Evolutionary conservation across 2,113 vertebrate genomes (phyloP).

Genomic region (Alethe diademata): DNA sequence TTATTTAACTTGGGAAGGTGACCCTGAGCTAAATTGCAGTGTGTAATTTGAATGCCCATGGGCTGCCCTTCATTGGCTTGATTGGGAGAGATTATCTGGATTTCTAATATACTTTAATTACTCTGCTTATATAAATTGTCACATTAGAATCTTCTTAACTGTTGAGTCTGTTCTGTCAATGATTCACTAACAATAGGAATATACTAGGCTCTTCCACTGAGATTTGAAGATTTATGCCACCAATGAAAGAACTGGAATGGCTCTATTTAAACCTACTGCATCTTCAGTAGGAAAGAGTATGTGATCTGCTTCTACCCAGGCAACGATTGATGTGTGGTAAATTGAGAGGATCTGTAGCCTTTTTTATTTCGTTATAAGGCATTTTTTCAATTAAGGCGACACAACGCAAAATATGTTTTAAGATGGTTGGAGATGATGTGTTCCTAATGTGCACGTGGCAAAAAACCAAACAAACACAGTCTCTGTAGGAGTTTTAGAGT

Average conservation of each 20-base stretch:
- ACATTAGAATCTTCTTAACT: constrained; percentile 43
- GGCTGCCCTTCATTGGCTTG: constrained; percentile 16
- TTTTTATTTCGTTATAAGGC: not conserved
- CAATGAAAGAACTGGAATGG: not conserved
- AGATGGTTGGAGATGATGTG: not conserved
- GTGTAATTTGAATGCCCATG: constrained; percentile 16
- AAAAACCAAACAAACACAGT: not conserved
- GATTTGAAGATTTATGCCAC: constrained; percentile 3
- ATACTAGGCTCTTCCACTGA: constrained; percentile 25
- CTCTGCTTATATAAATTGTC: constrained; percentile 43
- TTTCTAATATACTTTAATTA: constrained; percentile 59
- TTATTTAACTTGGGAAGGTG: constrained; percentile 34
- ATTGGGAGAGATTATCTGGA: constrained; percentile 37
- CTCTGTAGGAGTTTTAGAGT: not conserved
- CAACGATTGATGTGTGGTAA: not conserved
- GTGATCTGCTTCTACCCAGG: not conserved
- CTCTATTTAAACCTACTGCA: not conserved
- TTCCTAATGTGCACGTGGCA: not conserved
- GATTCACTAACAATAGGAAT: constrained; percentile 22
- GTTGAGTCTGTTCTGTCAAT: constrained; percentile 15
- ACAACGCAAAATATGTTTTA: not conserved
- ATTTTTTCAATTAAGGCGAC: not conserved
- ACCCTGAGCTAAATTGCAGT: constrained; percentile 28
- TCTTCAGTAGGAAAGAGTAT: not conserved
- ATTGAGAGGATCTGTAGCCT: not conserved